phyloP scores from a whole-genome alignment of 2,797 vertebrate genomes.

The Dallia pectoralis region DNA sequence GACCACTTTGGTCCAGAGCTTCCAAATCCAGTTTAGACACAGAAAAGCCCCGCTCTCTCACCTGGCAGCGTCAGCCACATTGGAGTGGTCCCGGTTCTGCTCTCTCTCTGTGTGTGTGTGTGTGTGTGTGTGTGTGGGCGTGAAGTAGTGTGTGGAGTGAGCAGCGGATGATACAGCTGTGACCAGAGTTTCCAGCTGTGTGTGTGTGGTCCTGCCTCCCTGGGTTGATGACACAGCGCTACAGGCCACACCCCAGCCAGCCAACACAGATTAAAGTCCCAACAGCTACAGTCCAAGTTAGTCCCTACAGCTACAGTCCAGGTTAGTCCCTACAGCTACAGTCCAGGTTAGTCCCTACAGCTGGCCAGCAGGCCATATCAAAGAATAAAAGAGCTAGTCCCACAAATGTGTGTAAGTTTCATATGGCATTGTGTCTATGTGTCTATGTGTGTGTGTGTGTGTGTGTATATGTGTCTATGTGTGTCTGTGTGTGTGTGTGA shows the following conservation, averaged over 20 bases:
- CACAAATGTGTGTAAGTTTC: background rate
- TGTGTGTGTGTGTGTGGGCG: constrained; percentile 17
- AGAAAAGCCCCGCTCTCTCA: background rate
- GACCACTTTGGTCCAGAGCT: background rate
- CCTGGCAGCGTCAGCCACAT: constrained; percentile 14
- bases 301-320: constrained; percentile 29
- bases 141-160: background rate
- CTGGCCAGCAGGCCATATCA: no score
- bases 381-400: background rate
- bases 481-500: background rate
- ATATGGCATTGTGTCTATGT: background rate
- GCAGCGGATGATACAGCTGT: background rate
- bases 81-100: constrained; percentile 1
- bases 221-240: background rate
- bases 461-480: background rate
- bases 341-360: no score
- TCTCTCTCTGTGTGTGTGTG: constrained; percentile 22
- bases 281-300: constrained; percentile 62
- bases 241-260: constrained; percentile 63
- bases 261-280: constrained; percentile 70
- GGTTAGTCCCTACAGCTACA: no score
- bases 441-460: constrained; percentile 3
- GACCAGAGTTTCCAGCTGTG: constrained; percentile 16
- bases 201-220: background rate
- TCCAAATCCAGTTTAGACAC: background rate